Evolutionary conservation across 2,113 vertebrate species (phyloP).

Genomic region (Ovis canadensis): DNA sequence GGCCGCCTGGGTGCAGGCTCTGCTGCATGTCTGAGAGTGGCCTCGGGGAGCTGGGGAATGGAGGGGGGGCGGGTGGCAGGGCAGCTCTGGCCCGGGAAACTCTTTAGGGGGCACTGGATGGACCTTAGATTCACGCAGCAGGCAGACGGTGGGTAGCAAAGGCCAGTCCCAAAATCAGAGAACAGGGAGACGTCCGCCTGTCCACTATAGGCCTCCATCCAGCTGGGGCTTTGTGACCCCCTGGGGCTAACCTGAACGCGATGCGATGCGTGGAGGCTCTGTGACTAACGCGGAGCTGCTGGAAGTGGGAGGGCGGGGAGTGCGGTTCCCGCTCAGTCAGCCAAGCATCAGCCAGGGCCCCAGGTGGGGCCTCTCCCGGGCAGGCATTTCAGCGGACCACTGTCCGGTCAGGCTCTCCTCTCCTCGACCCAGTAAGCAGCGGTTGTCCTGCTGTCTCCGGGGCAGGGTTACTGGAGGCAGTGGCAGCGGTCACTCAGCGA

Average conservation of each 20-base stretch:
- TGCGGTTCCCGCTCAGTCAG: background rate
- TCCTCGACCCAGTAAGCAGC: fast-evolving
- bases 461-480: background rate
- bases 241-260: background rate
- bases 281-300: background rate
- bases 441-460: background rate
- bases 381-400: background rate
- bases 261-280: background rate
- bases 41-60: background rate
- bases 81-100: background rate
- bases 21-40: background rate
- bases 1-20: background rate
- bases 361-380: background rate
- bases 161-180: background rate
- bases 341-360: background rate
- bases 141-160: background rate
- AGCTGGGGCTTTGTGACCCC: background rate
- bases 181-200: fast-evolving
- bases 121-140: background rate
- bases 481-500: background rate
- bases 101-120: background rate
- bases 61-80: background rate
- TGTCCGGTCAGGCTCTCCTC: background rate
- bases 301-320: background rate
- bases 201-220: fast-evolving